Percentiles rank a stretch among this genome's conserved stretches.
phyloP scores from a whole-genome alignment of 2,113 vertebrate genomes.

The Arizona elegans region DNA sequence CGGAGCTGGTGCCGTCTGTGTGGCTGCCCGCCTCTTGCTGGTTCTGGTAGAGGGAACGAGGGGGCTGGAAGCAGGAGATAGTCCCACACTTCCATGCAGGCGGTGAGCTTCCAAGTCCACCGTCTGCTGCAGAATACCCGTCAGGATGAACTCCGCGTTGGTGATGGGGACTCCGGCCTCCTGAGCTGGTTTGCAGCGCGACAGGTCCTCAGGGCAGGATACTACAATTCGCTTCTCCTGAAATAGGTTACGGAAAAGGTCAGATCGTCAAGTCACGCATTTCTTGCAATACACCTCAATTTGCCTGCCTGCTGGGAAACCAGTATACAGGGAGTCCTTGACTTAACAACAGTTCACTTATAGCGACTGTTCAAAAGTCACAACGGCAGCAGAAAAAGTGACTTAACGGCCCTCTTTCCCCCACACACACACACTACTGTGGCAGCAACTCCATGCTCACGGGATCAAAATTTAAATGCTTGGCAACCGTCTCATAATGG shows the following conservation, averaged over 20 bases:
- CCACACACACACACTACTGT: background rate
- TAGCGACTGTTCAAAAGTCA: background rate
- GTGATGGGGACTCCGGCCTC: slow-evolving; percentile 73
- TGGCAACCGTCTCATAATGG: background rate
- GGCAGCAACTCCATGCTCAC: background rate
- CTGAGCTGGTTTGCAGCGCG: slow-evolving; percentile 67
- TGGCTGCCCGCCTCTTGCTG: slow-evolving; percentile 38
- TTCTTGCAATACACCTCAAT: background rate
- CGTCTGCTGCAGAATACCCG: slow-evolving; percentile 83
- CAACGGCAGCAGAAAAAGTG: background rate
- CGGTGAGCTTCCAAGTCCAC: background rate
- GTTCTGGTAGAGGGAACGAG: background rate
- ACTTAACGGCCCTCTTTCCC: rapidly evolving
- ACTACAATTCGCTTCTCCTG: slow-evolving; percentile 80
- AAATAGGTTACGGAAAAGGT: background rate
- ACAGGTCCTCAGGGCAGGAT: slow-evolving; percentile 79
- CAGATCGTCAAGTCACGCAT: rapidly evolving
- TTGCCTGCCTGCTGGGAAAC: background rate
- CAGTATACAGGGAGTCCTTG: background rate
- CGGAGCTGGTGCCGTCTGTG: background rate
- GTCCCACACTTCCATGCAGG: rapidly evolving
- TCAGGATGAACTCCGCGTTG: slow-evolving; percentile 82
- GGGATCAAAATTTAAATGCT: background rate
- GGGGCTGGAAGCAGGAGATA: rapidly evolving
- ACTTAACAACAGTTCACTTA: background rate